phyloP scores from a whole-genome alignment of 2,797 vertebrate genomes.

The Hafferia zeledoni region DNA sequence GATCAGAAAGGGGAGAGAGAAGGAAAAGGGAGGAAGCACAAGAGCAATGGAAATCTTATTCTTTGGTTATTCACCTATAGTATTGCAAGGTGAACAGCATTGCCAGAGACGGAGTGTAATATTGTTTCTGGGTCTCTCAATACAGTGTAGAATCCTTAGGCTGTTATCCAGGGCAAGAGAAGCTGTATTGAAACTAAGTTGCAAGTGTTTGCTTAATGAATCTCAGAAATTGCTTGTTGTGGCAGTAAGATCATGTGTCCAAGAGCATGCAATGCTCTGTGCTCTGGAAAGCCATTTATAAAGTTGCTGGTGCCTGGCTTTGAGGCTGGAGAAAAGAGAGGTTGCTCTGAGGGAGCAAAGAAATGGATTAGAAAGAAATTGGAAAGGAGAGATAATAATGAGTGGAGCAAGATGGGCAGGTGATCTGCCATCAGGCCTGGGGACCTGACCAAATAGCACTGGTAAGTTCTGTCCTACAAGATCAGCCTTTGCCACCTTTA shows the following conservation, averaged over 20 bases:
- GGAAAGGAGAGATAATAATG: not conserved
- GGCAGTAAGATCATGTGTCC: not conserved
- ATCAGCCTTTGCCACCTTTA: not conserved
- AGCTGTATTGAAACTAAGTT: not conserved
- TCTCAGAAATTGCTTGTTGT: not conserved
- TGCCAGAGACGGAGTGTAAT: not conserved
- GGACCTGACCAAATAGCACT: not conserved
- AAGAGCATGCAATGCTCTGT: not conserved
- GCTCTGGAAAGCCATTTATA: not conserved
- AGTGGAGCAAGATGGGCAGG: not conserved
- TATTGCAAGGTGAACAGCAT: not conserved
- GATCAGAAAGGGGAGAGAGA: not conserved
- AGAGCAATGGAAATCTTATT: not conserved
- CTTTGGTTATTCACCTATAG: not conserved
- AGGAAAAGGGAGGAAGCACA: not conserved
- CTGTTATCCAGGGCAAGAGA: not conserved
- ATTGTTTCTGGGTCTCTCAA: not conserved
- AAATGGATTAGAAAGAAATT: not conserved
- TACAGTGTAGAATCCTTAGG: not conserved
- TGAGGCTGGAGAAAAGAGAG: not conserved
- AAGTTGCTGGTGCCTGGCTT: not conserved
- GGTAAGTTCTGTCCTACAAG: not conserved
- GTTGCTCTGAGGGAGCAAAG: not conserved
- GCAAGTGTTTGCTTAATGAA: not conserved
- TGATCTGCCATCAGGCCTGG: not conserved